Evolutionary conservation across 2,797 vertebrate species (phyloP).

Genomic region (Cephalopachus bancanus): DNA sequence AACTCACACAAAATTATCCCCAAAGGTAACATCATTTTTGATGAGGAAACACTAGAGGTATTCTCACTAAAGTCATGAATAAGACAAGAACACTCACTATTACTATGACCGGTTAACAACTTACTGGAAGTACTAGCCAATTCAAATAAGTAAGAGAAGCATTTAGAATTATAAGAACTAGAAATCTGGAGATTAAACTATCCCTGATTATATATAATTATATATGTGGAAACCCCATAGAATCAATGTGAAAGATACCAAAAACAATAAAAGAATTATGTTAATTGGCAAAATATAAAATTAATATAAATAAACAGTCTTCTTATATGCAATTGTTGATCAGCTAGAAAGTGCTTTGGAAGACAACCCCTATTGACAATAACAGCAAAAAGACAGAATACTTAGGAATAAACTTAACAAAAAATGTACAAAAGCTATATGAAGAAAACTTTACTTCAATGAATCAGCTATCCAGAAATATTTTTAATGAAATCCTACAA

Average conservation of each 20-base stretch:
- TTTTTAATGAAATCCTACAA: background rate
- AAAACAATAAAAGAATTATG: constrained; percentile 21
- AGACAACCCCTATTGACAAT: background rate
- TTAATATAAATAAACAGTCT: constrained; percentile 33
- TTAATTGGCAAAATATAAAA: constrained; percentile 24
- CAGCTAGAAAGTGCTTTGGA: constrained; percentile 34
- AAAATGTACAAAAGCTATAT: background rate
- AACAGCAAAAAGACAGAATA: background rate
- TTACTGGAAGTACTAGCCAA: background rate
- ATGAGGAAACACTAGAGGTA: background rate
- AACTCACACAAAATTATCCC: background rate
- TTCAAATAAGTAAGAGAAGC: constrained; percentile 26
- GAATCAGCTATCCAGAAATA: constrained; percentile 4
- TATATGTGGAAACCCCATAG: background rate
- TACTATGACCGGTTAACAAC: background rate
- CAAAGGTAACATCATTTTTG: constrained; percentile 17
- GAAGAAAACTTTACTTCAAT: constrained; percentile 24
- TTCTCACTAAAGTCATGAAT: background rate
- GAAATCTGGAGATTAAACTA: constrained; percentile 39
- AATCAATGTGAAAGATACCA: background rate
- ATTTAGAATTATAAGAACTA: constrained; percentile 34
- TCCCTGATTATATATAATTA: constrained; percentile 11
- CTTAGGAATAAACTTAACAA: background rate
- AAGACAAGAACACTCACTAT: background rate
- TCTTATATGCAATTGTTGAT: background rate